A percentile compares a stretch with the other conserved stretches of the same genome.
Conservation (phyloP, 2,888 invertebrate genomes). For the Spodoptera littoralis region DNA sequence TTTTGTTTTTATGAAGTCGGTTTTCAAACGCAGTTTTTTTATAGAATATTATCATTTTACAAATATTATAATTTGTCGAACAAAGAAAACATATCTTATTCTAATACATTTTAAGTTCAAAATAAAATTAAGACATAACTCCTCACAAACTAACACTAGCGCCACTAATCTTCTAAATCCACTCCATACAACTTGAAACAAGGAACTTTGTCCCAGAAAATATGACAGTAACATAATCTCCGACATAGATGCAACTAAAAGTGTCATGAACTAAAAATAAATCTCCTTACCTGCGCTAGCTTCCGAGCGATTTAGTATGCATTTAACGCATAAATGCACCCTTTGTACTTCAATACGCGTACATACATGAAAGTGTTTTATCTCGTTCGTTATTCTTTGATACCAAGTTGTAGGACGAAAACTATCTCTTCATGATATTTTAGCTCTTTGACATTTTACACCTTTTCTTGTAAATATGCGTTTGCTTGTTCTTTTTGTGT, state of each 20-base stretch:
- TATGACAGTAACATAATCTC: constrained; percentile 6
- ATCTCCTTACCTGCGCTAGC: constrained; percentile 60
- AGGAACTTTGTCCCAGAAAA: constrained; percentile 12
- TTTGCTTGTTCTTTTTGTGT: constrained; percentile 9
- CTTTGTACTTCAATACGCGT: constrained; percentile 66
- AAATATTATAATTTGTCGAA: no score
- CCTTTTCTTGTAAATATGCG: constrained; percentile 15
- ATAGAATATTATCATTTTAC: no score
- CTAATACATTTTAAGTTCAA: background rate
- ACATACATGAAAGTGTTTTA: constrained; percentile 45
- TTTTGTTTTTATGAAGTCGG: no score
- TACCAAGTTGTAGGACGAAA: constrained; percentile 34
- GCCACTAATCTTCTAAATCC: constrained; percentile 12
- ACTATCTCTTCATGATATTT: constrained; percentile 26
- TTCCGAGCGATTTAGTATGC: constrained; percentile 73
- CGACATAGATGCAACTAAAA: constrained; percentile 33
- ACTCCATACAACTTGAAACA: constrained; percentile 8
- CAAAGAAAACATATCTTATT: background rate
- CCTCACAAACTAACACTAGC: background rate
- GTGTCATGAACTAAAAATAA: constrained; percentile 64
- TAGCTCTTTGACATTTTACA: constrained; percentile 6
- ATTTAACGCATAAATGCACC: constrained; percentile 75
- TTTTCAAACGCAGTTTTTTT: no score
- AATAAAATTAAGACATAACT: constrained; percentile 1
- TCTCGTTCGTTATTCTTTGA: constrained; percentile 28